A percentile compares a stretch with the other conserved stretches of the same genome.
phyloP scores from a whole-genome alignment of 2,113 vertebrate genomes.

The Empidonax alnorum region DNA sequence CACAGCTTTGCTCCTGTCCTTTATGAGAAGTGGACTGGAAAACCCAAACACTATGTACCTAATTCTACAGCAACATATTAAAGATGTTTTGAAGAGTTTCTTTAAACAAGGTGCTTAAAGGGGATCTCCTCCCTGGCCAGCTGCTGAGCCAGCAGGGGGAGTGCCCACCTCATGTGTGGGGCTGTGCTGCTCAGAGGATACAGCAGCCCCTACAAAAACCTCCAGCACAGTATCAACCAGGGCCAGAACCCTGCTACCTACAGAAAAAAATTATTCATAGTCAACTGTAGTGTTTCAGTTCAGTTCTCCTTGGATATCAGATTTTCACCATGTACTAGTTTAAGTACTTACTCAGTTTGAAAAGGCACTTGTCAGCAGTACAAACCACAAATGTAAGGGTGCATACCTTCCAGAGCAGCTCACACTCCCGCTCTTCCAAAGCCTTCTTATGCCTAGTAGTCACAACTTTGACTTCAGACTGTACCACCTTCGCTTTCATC shows the following conservation, averaged over 20 bases:
- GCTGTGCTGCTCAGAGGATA: neutral
- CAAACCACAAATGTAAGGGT: neutral
- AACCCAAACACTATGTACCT: rapidly evolving
- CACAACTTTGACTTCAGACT: constrained; percentile 95
- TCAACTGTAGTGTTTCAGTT: neutral
- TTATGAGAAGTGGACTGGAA: neutral
- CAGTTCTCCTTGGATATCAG: neutral
- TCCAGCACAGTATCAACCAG: neutral
- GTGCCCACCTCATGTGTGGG: rapidly evolving
- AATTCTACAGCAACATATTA: neutral
- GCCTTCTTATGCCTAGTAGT: constrained; percentile 93
- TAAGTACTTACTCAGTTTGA: neutral
- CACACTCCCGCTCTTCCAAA: constrained; percentile 94
- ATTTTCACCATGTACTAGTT: neutral
- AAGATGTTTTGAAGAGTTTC: neutral
- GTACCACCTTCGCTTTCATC: constrained; percentile 95
- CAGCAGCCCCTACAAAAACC: neutral
- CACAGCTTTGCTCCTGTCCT: neutral
- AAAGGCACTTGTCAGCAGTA: neutral
- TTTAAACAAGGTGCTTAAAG: neutral
- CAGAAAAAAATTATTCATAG: neutral
- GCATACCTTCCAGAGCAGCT: constrained; percentile 96
- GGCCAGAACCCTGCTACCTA: neutral
- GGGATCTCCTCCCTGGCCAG: rapidly evolving
- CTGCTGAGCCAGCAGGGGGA: constrained; percentile 18